Percentiles rank a stretch among this genome's conserved stretches.
Evolutionary conservation across 2,797 vertebrate species (phyloP).

Genomic region (Enteromius viviparus): DNA sequence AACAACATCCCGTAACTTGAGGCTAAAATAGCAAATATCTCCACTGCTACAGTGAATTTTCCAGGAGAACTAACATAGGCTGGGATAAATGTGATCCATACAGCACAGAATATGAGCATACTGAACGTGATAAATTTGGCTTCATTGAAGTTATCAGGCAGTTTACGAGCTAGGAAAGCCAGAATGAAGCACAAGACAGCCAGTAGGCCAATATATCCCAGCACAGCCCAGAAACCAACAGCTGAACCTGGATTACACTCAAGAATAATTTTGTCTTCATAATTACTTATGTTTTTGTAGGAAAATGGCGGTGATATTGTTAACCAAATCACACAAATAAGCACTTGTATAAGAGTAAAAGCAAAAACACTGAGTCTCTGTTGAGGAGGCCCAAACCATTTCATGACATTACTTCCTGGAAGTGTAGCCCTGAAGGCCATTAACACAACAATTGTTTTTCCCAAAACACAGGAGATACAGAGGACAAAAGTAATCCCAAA

Average conservation of each 20-base stretch:
- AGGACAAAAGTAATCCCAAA: slow-evolving; percentile 73
- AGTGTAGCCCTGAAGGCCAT: slow-evolving; percentile 78
- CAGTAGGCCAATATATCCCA: slow-evolving; percentile 76
- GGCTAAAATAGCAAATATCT: slow-evolving; percentile 80
- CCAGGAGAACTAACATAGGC: slow-evolving; percentile 81
- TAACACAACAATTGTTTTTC: slow-evolving; percentile 78
- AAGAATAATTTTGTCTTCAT: slow-evolving; percentile 74
- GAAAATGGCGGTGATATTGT: slow-evolving; percentile 73
- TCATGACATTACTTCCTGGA: slow-evolving; percentile 73
- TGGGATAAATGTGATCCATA: slow-evolving; percentile 78
- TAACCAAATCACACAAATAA: slow-evolving; percentile 77
- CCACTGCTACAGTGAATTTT: slow-evolving; percentile 79
- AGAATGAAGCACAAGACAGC: slow-evolving; percentile 76
- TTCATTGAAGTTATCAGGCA: slow-evolving; percentile 79
- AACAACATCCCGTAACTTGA: slow-evolving; percentile 77
- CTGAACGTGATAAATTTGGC: slow-evolving; percentile 79
- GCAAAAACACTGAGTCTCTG: slow-evolving; percentile 75
- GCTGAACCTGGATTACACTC: slow-evolving; percentile 76
- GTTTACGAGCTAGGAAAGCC: slow-evolving; percentile 75
- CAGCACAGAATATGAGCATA: slow-evolving; percentile 79
- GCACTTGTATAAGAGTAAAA: slow-evolving; percentile 74
- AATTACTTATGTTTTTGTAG: slow-evolving; percentile 68
- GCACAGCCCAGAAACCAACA: slow-evolving; percentile 75
- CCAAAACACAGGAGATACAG: slow-evolving; percentile 77
- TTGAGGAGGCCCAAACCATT: slow-evolving; percentile 77